Percentiles rank a stretch among this genome's conserved stretches.
phyloP scores from a whole-genome alignment of 1,140 invertebrate genomes.

The Andricus grossulariae region DNA sequence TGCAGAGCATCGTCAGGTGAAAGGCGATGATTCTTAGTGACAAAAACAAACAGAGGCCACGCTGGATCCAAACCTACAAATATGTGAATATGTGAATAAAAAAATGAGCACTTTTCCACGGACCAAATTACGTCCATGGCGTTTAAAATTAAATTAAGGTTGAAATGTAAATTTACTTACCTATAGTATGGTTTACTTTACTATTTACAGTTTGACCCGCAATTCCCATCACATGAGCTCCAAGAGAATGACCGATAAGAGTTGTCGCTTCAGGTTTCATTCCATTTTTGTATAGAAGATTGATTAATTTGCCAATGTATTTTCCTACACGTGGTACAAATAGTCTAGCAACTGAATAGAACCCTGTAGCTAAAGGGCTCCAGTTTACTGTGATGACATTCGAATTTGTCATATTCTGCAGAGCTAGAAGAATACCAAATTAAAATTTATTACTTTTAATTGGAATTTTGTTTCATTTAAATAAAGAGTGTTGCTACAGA shows the following conservation, averaged over 20 bases:
- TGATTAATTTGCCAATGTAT: slow-evolving; percentile 64
- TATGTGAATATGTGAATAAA: no score
- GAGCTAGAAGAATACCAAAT: slow-evolving; percentile 48
- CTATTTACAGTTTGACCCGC: slow-evolving; percentile 55
- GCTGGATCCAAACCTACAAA: slow-evolving; percentile 78
- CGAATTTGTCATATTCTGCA: slow-evolving; percentile 64
- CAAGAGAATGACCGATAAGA: slow-evolving; percentile 75
- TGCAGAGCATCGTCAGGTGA: slow-evolving; percentile 78
- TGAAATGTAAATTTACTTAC: slow-evolving; percentile 53
- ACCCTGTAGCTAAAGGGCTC: slow-evolving; percentile 61
- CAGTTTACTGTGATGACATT: slow-evolving; percentile 80
- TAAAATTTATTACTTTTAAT: no score
- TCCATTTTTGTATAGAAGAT: slow-evolving; percentile 63
- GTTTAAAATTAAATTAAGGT: slow-evolving; percentile 15
- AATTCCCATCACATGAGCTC: slow-evolving; percentile 75
- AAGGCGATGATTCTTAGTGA: slow-evolving; percentile 77
- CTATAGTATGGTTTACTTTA: slow-evolving; percentile 62
- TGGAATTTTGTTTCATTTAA: no score
- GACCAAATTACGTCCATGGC: neutral
- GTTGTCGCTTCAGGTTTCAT: slow-evolving; percentile 64
- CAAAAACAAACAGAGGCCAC: slow-evolving; percentile 72
- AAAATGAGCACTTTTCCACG: no score
- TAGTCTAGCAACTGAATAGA: slow-evolving; percentile 65
- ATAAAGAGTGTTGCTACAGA: no score
- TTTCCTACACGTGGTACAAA: slow-evolving; percentile 63